These are phyloP conservation scores for Antrozous pallidus DNA, from an alignment of 2,797 vertebrate species.

Conservation along the genomic window DNA sequence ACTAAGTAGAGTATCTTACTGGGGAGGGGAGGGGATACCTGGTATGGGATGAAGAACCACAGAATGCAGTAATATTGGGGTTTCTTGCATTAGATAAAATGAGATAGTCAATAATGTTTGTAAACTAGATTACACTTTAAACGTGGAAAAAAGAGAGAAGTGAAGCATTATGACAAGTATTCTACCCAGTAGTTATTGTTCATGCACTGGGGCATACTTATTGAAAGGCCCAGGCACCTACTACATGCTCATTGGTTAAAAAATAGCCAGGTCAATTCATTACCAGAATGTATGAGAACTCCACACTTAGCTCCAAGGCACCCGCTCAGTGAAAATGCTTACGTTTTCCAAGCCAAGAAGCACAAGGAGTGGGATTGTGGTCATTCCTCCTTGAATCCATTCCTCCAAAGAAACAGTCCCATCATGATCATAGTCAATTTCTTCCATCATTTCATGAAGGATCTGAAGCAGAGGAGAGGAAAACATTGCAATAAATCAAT, in stretches of 20 bases:
- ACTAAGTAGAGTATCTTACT: background rate
- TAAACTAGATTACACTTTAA: background rate
- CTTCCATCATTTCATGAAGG: slow-evolving; percentile 97
- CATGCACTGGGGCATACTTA: background rate
- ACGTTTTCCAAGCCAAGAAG: slow-evolving; percentile 94
- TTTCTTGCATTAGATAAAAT: background rate
- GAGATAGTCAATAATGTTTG: background rate
- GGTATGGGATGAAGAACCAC: background rate
- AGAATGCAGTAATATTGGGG: background rate
- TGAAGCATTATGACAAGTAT: background rate
- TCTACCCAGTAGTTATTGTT: background rate
- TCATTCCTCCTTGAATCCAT: slow-evolving; percentile 97
- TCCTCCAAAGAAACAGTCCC: slow-evolving; percentile 95
- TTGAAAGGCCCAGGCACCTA: background rate
- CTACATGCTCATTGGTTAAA: background rate
- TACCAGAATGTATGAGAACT: background rate
- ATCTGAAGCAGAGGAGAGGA: slow-evolving; percentile 83
- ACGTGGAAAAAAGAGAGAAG: background rate
- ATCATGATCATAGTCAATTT: slow-evolving; percentile 95
- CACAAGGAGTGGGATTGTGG: slow-evolving; percentile 94
- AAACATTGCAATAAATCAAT: background rate
- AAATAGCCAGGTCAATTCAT: background rate
- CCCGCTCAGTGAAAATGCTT: slow-evolving; percentile 66
- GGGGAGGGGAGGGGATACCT: background rate
- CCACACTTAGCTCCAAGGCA: background rate